Conservation (phyloP, 2,113 vertebrate species). For the Clarias magur region DNA sequence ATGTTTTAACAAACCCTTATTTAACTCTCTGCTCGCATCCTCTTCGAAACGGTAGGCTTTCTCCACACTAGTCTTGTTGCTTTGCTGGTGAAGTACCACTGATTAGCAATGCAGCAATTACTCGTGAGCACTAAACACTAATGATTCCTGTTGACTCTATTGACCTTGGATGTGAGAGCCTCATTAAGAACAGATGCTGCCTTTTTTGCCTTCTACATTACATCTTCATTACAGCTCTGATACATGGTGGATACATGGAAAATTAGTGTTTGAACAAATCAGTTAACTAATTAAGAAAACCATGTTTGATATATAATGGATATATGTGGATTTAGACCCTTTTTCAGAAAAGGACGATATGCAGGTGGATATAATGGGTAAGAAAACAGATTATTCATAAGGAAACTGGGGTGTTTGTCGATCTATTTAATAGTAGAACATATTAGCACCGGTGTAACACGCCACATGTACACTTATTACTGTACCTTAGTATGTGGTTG, state of each 20-base stretch:
- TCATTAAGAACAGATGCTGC: constrained; percentile 16
- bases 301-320: background rate
- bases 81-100: background rate
- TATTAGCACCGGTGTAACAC: background rate
- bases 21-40: background rate
- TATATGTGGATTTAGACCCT: background rate
- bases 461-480: background rate
- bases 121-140: constrained; percentile 13
- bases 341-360: background rate
- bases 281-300: background rate
- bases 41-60: background rate
- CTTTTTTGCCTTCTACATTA: background rate
- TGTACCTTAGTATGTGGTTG: background rate
- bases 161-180: constrained; percentile 20
- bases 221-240: background rate
- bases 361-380: background rate
- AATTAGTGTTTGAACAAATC: background rate
- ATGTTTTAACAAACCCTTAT: background rate
- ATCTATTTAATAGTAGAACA: background rate
- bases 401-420: background rate
- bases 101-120: constrained; percentile 5
- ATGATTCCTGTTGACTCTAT: constrained; percentile 12
- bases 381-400: background rate
- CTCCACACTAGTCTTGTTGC: background rate
- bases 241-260: background rate